These are phyloP conservation scores for Amazona vittata DNA, from an alignment of 2,113 vertebrate genomes.

Conservation along the genomic window DNA sequence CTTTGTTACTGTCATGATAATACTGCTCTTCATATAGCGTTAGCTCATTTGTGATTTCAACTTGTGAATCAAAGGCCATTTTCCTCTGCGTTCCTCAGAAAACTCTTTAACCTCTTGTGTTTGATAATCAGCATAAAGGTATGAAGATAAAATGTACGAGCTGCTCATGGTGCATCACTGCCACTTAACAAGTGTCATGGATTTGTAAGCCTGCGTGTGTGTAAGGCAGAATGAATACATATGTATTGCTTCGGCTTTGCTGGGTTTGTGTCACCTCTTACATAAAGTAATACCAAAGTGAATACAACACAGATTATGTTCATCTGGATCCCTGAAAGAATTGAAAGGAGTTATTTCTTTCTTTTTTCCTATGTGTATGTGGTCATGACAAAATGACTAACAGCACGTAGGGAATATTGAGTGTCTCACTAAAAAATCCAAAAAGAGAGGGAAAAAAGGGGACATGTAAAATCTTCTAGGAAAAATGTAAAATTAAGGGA, in stretches of 20 bases:
- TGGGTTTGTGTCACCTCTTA: slow-evolving; percentile 34
- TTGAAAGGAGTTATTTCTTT: slow-evolving; percentile 19
- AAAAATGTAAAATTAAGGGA: neutral
- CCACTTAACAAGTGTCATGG: slow-evolving; percentile 26
- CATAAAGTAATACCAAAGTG: slow-evolving; percentile 36
- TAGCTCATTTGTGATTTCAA: slow-evolving; percentile 2
- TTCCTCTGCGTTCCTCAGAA: neutral
- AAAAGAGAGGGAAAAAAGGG: rapidly evolving
- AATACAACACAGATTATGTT: slow-evolving; percentile 24
- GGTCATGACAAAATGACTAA: slow-evolving; percentile 24
- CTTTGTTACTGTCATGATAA: neutral
- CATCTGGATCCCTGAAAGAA: neutral
- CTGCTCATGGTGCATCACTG: neutral
- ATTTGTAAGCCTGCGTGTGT: neutral
- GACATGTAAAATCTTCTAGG: neutral
- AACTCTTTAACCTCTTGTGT: neutral
- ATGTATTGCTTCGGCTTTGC: neutral
- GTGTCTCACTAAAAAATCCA: neutral
- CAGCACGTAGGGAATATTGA: neutral
- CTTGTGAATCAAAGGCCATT: neutral
- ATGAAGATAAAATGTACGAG: neutral
- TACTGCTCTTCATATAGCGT: neutral
- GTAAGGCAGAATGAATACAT: slow-evolving; percentile 18
- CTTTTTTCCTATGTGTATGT: neutral
- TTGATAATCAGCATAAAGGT: slow-evolving; percentile 17